phyloP scores from a whole-genome alignment of 2,888 invertebrate genomes.

The Coleophora flavipennella region DNA sequence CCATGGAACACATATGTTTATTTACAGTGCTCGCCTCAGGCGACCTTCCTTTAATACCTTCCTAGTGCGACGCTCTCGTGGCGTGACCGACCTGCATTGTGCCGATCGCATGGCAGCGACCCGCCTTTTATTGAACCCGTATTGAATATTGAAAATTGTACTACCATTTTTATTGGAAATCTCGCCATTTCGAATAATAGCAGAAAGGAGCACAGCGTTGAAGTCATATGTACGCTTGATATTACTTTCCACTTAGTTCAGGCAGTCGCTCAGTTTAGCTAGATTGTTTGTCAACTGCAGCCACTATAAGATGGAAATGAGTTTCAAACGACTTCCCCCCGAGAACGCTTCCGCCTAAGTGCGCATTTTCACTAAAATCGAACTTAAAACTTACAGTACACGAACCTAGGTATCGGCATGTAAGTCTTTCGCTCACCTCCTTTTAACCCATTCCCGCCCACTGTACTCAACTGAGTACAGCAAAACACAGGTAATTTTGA shows the following conservation, averaged over 20 bases:
- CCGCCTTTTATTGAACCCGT: slow-evolving; percentile 25
- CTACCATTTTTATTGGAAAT: slow-evolving; percentile 17
- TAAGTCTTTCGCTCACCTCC: too few relatives aligned
- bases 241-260: slow-evolving; percentile 6
- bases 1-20: neutral
- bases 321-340: slow-evolving; percentile 15
- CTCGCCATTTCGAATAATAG: slow-evolving; percentile 5
- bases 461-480: too few relatives aligned
- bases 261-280: slow-evolving; percentile 8
- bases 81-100: slow-evolving; percentile 3
- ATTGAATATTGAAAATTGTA: slow-evolving; percentile 32
- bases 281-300: slow-evolving; percentile 16
- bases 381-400: too few relatives aligned
- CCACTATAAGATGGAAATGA: slow-evolving; percentile 17
- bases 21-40: neutral
- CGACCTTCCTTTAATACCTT: neutral
- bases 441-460: too few relatives aligned
- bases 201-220: neutral
- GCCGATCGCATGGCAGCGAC: slow-evolving; percentile 4
- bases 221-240: slow-evolving; percentile 2
- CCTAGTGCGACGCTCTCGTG: neutral
- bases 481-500: too few relatives aligned
- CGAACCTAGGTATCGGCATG: too few relatives aligned
- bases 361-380: neutral
- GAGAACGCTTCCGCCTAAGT: slow-evolving; percentile 7